Percentiles rank a stretch among this genome's conserved stretches.
Conservation (phyloP, 2,888 invertebrate genomes). For the Rhagonycha fulva region DNA sequence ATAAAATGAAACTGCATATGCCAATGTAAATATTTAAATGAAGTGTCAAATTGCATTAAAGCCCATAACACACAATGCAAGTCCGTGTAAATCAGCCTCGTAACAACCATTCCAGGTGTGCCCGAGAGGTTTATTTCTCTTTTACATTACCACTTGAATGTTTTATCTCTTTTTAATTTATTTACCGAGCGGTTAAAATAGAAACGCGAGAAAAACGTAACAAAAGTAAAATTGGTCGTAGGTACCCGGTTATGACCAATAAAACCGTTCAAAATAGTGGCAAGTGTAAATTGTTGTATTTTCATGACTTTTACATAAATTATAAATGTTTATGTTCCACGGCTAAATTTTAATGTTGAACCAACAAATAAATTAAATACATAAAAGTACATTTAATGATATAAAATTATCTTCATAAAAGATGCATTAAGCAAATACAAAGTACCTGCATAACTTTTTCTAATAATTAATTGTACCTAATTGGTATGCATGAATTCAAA, state of each 20-base stretch:
- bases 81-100: constrained; percentile 45
- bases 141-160: constrained; percentile 7
- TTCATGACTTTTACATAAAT: constrained; percentile 45
- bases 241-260: constrained; percentile 41
- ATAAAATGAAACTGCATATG: constrained; percentile 33
- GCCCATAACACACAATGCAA: constrained; percentile 46
- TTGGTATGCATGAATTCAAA: neutral
- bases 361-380: constrained; percentile 24
- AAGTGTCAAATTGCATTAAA: constrained; percentile 47
- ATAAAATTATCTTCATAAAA: neutral
- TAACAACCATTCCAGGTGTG: constrained; percentile 37
- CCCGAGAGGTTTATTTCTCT: constrained; percentile 15
- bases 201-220: constrained; percentile 7
- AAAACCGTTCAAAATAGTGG: constrained; percentile 38
- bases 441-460: neutral
- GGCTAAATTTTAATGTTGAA: constrained; percentile 31
- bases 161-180: neutral
- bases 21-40: constrained; percentile 46
- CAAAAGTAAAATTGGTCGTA: constrained; percentile 11
- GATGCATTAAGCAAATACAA: neutral
- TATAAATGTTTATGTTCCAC: constrained; percentile 37
- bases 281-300: constrained; percentile 44
- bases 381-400: neutral
- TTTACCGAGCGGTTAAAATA: neutral
- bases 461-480: neutral